Base-by-base conservation (phyloP, 2,888 invertebrate genomes). In the Agrochola circellaris region DNA sequence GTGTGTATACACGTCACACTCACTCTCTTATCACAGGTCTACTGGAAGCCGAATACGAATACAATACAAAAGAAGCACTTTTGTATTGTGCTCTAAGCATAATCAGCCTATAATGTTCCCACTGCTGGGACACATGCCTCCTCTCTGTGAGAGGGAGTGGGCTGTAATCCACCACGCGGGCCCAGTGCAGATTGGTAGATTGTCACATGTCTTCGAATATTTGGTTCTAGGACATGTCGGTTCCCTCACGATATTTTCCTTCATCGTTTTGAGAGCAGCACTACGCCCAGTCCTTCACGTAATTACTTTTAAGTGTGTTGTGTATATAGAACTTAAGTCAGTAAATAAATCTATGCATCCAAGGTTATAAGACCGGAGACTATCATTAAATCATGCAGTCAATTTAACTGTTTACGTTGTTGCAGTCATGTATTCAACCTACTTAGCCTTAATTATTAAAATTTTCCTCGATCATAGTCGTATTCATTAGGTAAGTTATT, bases 341-440 rank as follows among this genome's bases (percentile, higher is more conserved):
- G 30, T 79, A 64, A 71, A 58, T 64, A 79, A 64, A 71, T 65
- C 62, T 17, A 54, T 48, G n/a, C 2, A 56, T 64, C n/a, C 67
- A 60, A 68, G 79, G 68, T 75, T 51, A 51, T 51, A 17, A 74
- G 42, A 26, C 75, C n/a, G 17, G 23, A 45, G 45, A 45, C 51
- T 60, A 54, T 54, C 15, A 76, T 71, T 77, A 26, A 76, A 70
- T 54, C 26, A 65, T 38, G 20, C 48, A 73, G 60, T 61, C 30
- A 83, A 74, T 74, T 72, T 72, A 61, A 54, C 72, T 65, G 71
- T 15, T 58, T 38, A 79, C 74, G 80, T 79, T 56, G 15, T 17
- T 51, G 71, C 60, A 69, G 64, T 75, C 64, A 79, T 84, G 71
- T 75, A 71, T 66, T 65, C 20, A 51, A 51, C 45, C 61, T 58